phyloP scores from a whole-genome alignment of 2,888 invertebrate genomes.

The Tetranychus truncatus region DNA sequence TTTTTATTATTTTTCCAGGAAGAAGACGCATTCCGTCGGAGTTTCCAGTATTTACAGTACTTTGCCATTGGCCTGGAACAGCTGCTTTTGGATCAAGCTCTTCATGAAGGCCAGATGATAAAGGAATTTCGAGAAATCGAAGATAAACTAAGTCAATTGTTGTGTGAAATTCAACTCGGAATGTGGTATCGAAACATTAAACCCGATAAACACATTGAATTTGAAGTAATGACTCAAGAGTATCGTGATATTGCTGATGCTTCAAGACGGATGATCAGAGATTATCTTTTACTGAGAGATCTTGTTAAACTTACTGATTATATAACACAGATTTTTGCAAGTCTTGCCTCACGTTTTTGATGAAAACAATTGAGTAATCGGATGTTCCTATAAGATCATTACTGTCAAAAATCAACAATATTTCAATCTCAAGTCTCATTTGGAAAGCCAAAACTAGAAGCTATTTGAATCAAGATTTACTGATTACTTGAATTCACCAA shows the following conservation, averaged over 20 bases:
- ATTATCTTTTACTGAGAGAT: slow-evolving; percentile 46
- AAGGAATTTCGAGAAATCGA: slow-evolving; percentile 43
- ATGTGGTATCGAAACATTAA: slow-evolving; percentile 39
- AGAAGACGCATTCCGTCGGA: slow-evolving; percentile 30
- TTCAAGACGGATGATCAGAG: slow-evolving; percentile 39
- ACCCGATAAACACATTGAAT: slow-evolving; percentile 34
- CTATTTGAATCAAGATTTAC: too few relatives aligned
- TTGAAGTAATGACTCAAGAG: slow-evolving; percentile 32
- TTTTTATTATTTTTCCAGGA: slow-evolving; percentile 2
- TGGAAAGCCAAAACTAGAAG: too few relatives aligned
- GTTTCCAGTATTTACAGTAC: slow-evolving; percentile 43
- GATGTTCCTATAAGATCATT: too few relatives aligned
- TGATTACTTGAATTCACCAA: too few relatives aligned
- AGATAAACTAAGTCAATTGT: slow-evolving; percentile 42
- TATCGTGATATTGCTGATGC: slow-evolving; percentile 31
- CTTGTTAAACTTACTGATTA: slow-evolving; percentile 45
- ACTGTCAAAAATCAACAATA: too few relatives aligned
- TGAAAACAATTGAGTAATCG: too few relatives aligned
- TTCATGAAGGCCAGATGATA: slow-evolving; percentile 36
- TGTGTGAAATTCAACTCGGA: slow-evolving; percentile 49
- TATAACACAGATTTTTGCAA: slow-evolving; percentile 36
- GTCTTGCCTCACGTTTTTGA: background rate
- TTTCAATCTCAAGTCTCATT: too few relatives aligned
- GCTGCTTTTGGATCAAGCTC: slow-evolving; percentile 43
- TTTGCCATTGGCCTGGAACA: slow-evolving; percentile 51